Conservation (phyloP, 1,140 invertebrate species). For the Monomorium pharaonis region DNA sequence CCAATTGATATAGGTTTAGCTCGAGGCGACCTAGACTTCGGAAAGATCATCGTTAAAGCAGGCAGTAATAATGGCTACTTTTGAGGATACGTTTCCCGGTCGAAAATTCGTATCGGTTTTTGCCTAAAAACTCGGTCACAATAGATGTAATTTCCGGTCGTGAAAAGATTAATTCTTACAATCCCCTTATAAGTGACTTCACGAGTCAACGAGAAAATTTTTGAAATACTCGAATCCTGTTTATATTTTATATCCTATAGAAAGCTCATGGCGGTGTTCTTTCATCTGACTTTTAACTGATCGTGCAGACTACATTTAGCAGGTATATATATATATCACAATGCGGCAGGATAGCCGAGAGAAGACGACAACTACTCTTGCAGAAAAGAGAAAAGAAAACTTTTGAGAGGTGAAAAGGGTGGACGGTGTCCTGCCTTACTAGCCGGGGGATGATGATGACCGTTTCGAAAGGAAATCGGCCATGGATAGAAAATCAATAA, state of each 20-base stretch:
- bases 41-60: neutral
- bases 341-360: neutral
- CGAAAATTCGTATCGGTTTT: neutral
- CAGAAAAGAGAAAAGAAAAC: neutral
- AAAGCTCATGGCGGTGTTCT: neutral
- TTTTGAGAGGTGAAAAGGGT: neutral
- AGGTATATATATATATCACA: neutral
- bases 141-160: neutral
- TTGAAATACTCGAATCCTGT: neutral
- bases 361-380: neutral
- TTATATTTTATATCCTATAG: neutral
- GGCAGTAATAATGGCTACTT: neutral
- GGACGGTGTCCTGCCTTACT: neutral
- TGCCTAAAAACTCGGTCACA: neutral
- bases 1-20: neutral
- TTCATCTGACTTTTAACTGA: neutral
- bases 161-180: neutral
- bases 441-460: neutral
- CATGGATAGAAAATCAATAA: slow-evolving; percentile 74
- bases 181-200: slow-evolving; percentile 4
- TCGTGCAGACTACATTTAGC: neutral
- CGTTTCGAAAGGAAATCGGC: slow-evolving; percentile 37
- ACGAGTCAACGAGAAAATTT: neutral
- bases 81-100: neutral
- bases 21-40: neutral